Base-by-base conservation (phyloP, 2,888 invertebrate genomes). In the Oscheius myriophilus region DNA sequence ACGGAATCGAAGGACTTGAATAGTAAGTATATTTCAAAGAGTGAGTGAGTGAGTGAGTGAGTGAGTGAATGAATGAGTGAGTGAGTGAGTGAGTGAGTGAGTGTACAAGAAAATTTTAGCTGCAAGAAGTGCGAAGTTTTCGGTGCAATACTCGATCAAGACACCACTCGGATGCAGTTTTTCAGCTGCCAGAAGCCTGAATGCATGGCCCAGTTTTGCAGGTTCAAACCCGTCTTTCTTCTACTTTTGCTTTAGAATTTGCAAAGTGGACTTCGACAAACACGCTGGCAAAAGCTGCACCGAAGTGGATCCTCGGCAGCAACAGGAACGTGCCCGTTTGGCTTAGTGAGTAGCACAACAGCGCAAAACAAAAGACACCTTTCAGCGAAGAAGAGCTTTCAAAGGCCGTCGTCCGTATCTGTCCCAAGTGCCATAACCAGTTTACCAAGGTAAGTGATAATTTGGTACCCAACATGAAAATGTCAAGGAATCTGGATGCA, bases 131-230 rank as follows among this genome's bases (percentile, higher is more conserved):
- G 42, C 39, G 51, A 52, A 18, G 63, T 25, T 11, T 63, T 53
- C 52, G 63, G 33, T 12, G 52, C 42, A 11, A 42, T 63, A 18
- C 26, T 54, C 2, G 61, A 45, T 14, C 53, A 39, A 1, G 63
- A 52, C 52, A 46, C 42, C 14, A 16, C n/a, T 12, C 11, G 42
- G 12, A 53, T 63, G 63, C 63, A 63, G 41, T 63, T 63, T 53
- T 63, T 63, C 18, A 18, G 33, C 7, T 63, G 63, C 18, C 52
- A 63, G 14, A 63, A 16, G 12, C 52, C 53, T 9, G 11, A 11
- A 16, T 63, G 63, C 21, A 53, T 53, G 63, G 33, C 52, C 42
- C 63, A 63, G n/a, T 63, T 63, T 33, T 63, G 63, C 63, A 52
- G 63, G 63, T 63, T 21, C 21, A 39, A 52, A 18, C 9, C 16